Evolutionary conservation across 2,888 invertebrate genomes (phyloP).

Genomic region (Unio pictorum): DNA sequence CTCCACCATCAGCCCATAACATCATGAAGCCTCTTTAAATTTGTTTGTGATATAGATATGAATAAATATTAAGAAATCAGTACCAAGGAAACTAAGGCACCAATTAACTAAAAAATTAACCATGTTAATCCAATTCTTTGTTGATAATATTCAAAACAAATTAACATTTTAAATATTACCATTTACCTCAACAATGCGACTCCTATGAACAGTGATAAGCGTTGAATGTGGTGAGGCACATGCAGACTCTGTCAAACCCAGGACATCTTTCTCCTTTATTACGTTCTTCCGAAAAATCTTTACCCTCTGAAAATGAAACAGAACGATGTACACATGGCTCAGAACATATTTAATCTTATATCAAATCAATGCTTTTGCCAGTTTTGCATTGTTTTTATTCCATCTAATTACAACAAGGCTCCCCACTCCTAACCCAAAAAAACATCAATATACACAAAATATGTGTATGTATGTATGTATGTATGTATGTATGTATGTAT

Average conservation of each 20-base stretch:
- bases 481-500: too few species aligned
- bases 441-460: too few species aligned
- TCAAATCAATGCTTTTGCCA: too few species aligned
- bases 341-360: too few species aligned
- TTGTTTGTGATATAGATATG: too few species aligned
- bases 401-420: too few species aligned
- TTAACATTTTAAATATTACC: not conserved
- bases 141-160: not conserved
- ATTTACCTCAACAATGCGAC: conserved; percentile 74
- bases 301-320: conserved; percentile 77
- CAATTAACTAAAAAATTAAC: not conserved
- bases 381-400: too few species aligned
- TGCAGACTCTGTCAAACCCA: conserved; percentile 88
- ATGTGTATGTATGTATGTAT: too few species aligned
- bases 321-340: not conserved
- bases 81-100: not conserved
- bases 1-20: too few species aligned
- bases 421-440: too few species aligned
- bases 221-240: conserved; percentile 88
- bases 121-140: not conserved
- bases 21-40: too few species aligned
- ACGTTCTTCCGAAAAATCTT: conserved; percentile 94
- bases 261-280: conserved; percentile 91
- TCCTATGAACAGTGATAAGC: conserved; percentile 91
- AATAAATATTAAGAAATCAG: not conserved